Percentiles rank a stretch among this genome's conserved stretches.
phyloP scores from a whole-genome alignment of 2,888 invertebrate genomes.

The Stramonita haemastoma region DNA sequence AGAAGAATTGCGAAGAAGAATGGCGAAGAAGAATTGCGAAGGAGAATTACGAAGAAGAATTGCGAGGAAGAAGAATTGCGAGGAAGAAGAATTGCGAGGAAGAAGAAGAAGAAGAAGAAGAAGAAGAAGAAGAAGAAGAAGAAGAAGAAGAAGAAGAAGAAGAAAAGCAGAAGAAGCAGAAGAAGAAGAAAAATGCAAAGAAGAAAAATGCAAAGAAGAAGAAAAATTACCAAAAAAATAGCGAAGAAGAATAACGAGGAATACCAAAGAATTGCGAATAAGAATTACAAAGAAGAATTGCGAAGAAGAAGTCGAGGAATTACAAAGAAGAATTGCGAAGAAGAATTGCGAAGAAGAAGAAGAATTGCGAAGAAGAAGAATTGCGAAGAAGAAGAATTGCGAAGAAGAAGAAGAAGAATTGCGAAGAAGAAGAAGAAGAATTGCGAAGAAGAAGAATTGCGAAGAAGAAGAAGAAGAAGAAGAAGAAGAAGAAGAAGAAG shows the following conservation, averaged over 20 bases:
- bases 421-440: background rate
- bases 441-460: slow-evolving; percentile 1
- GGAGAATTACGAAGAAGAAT: background rate
- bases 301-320: no score
- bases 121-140: no score
- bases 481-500: background rate
- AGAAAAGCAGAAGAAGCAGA: background rate
- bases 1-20: background rate
- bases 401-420: no score
- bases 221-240: no score
- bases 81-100: background rate
- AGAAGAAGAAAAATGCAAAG: background rate
- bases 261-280: no score
- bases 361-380: background rate
- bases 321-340: background rate
- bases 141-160: no score
- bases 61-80: no score
- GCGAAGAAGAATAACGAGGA: no score
- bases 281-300: no score
- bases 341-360: background rate
- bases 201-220: background rate
- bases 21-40: background rate
- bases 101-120: background rate
- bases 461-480: background rate
- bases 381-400: no score